Evolutionary conservation across 2,888 invertebrate species (phyloP), one percentile per base, ranked within the genome.

Genomic region (Cerceris ruficornis): DNA sequence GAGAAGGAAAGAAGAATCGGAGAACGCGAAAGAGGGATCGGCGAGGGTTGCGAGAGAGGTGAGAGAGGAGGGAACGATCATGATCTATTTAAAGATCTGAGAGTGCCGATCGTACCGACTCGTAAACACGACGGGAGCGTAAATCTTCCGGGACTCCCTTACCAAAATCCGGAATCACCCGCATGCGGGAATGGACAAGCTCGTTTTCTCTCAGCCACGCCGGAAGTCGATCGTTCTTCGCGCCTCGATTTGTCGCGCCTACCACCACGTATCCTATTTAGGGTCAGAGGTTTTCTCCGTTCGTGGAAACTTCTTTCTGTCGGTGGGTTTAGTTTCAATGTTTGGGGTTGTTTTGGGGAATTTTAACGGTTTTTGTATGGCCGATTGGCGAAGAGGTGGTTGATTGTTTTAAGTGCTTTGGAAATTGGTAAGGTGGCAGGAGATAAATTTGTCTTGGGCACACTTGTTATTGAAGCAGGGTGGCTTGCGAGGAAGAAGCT

Each of bases 201-300:
- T 75, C 67, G 71, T 71, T n/a, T 61, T 65, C 77, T 75, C 76
- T 80, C 79, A 78, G 62, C 64, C 66, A 49, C 46, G 67, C 83
- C 87, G 88, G 88, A 88, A 87, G 85, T 81, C 76, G 64, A 43
- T 78, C 84, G 85, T 88, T 87, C 77, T 81, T 84, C 82, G 84
- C 82, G 79, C 70, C 67, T 64, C 77, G 65, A 82, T 75, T 69
- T 62, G 77, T 77, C 69, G 68, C 74, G 60, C 66, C 59, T 42
- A 58, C 43, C 39, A 17, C 43, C 28, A 69, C 61, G 54, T 39
- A 52, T 49, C 28, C 57, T 55, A 57, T 75, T 75, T 61, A 77
- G 14, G 65, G 49, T 69, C 67, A 69, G 55, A 11, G 8, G 8
- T 42, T 43, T 42, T 15, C 15, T 74, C 28, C 66, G 46, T 69